These are phyloP conservation scores for Tetranychus piercei DNA, from an alignment of 2,888 invertebrate genomes.

Conservation along the genomic window DNA sequence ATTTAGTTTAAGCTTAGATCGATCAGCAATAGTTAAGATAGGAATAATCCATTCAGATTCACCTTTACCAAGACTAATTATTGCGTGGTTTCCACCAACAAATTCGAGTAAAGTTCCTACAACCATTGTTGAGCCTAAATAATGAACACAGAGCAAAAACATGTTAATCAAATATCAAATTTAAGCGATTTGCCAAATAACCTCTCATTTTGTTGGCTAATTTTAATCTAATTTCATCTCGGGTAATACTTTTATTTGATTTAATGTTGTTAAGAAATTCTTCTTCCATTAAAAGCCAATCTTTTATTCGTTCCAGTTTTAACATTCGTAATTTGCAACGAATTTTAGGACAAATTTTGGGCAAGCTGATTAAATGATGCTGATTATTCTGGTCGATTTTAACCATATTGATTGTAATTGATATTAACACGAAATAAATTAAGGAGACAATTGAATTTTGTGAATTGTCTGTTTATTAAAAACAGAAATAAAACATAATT, in stretches of 20 bases:
- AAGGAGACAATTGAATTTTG: too few relatives aligned
- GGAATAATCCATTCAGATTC: slow-evolving; percentile 99
- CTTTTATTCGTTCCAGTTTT: slow-evolving; percentile 90
- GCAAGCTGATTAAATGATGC: slow-evolving; percentile 37
- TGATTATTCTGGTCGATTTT: neutral
- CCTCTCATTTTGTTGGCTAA: neutral
- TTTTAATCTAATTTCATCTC: slow-evolving; percentile 22
- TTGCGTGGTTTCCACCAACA: neutral
- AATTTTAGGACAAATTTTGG: slow-evolving; percentile 88
- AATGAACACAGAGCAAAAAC: neutral
- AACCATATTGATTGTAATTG: neutral
- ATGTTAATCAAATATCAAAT: neutral
- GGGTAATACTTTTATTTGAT: slow-evolving; percentile 19
- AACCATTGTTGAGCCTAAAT: neutral
- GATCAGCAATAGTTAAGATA: slow-evolving; percentile 96
- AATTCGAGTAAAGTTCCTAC: neutral
- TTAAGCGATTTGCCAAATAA: neutral
- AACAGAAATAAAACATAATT: too few relatives aligned
- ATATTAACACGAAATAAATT: too few relatives aligned
- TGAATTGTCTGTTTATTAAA: too few relatives aligned
- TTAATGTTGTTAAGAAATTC: slow-evolving; percentile 54
- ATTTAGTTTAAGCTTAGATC: slow-evolving; percentile 95
- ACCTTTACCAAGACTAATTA: neutral
- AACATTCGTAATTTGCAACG: slow-evolving; percentile 81
- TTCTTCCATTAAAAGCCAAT: slow-evolving; percentile 95